Conservation (phyloP, 2,888 invertebrate genomes). For the Drosophila emarginata region DNA sequence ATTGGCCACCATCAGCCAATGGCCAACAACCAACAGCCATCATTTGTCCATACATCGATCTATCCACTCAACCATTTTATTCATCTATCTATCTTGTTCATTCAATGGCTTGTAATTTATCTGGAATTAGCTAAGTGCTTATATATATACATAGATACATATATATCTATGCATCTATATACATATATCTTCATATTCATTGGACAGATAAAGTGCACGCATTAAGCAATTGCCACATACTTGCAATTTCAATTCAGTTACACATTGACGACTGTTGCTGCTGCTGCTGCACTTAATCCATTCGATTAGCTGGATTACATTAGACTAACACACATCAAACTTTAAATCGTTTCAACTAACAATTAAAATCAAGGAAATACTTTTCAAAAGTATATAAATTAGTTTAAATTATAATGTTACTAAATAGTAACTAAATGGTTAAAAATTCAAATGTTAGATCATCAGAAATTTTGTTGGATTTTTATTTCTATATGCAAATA, state of each 20-base stretch:
- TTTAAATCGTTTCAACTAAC: neutral
- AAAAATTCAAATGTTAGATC: no score
- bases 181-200: neutral
- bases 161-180: neutral
- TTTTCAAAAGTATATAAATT: no score
- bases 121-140: neutral
- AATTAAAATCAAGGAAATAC: neutral
- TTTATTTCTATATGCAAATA: no score
- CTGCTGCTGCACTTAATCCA: neutral
- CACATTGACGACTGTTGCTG: neutral
- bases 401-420: no score
- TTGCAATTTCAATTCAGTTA: conserved; percentile 1
- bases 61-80: neutral
- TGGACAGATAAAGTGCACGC: conserved; percentile 2
- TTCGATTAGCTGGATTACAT: neutral
- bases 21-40: neutral
- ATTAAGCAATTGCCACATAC: neutral
- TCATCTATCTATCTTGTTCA: neutral
- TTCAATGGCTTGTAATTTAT: neutral
- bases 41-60: neutral
- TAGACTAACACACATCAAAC: neutral
- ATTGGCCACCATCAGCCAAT: neutral
- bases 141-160: neutral
- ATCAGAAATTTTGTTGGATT: no score
- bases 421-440: no score